Evolutionary conservation across 2,888 invertebrate genomes (phyloP).

Genomic region (Tricholauxania praeusta): DNA sequence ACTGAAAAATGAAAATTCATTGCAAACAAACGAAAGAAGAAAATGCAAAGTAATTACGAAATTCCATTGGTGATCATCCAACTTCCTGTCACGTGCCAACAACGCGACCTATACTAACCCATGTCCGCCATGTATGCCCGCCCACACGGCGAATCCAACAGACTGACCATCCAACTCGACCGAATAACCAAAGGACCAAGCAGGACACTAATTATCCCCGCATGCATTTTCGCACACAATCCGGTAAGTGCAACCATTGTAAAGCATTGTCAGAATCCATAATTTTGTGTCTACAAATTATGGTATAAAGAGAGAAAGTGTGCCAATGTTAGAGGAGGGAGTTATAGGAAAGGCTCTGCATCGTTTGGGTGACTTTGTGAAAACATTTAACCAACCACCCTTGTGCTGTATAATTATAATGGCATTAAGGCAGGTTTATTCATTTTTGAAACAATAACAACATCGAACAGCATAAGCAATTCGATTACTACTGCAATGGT

Average conservation of each 20-base stretch:
- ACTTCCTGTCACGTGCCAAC: conserved; percentile 14
- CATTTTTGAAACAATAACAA: background rate
- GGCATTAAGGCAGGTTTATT: conserved; percentile 6
- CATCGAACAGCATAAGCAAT: background rate
- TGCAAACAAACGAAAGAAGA: conserved; percentile 3
- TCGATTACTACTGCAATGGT: background rate
- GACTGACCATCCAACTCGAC: no score
- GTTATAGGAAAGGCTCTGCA: no score
- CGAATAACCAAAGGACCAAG: no score
- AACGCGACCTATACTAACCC: no score
- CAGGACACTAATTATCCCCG: no score
- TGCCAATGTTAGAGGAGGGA: no score
- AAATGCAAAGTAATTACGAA: conserved; percentile 35
- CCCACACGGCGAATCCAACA: no score
- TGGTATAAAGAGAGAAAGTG: background rate
- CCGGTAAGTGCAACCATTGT: conserved; percentile 10
- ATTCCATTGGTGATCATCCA: conserved; percentile 28
- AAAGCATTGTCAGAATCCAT: conserved; percentile 15
- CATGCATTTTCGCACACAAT: background rate
- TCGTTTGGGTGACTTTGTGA: no score
- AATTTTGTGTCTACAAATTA: conserved; percentile 20
- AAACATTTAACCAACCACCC: no score
- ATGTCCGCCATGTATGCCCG: no score
- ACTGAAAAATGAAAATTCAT: conserved; percentile 30
- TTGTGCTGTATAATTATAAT: conserved; percentile 29